These are phyloP conservation scores for Sebastes vulpes DNA, from an alignment of 2,797 vertebrate genomes.

Conservation along the genomic window DNA sequence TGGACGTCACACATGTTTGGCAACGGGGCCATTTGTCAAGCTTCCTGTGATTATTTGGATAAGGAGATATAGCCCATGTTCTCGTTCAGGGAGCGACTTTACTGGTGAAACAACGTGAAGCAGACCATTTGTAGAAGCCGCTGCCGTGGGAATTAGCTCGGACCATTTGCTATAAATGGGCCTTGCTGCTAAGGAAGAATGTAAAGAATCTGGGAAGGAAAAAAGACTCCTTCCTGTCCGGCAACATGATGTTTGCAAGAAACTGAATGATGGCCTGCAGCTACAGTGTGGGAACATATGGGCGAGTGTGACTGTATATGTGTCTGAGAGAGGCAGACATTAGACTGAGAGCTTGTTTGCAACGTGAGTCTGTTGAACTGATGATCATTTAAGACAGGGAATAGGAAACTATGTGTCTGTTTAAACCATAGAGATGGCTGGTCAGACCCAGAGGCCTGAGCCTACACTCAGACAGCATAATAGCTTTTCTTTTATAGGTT, in stretches of 20 bases:
- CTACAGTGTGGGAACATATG: not conserved
- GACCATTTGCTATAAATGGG: conserved; percentile 80
- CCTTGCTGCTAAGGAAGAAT: conserved; percentile 71
- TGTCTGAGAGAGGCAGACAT: not conserved
- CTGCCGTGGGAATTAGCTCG: conserved; percentile 62
- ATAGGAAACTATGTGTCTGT: conserved; percentile 23
- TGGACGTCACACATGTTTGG: conserved; percentile 26
- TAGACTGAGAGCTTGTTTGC: conserved; percentile 14
- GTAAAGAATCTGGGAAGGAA: conserved; percentile 74
- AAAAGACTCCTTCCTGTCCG: conserved; percentile 75
- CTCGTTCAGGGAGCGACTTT: conserved; percentile 22
- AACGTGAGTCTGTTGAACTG: conserved; percentile 13
- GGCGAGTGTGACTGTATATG: not conserved
- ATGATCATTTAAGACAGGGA: conserved; percentile 23
- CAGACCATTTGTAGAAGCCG: conserved; percentile 38
- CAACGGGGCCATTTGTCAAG: conserved; percentile 2
- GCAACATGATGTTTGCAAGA: conserved; percentile 35
- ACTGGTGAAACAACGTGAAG: conserved; percentile 44
- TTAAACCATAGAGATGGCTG: conserved; percentile 13
- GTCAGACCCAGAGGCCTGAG: not conserved
- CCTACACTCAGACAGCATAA: not conserved
- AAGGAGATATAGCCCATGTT: conserved; percentile 23
- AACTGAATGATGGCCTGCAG: conserved; percentile 1
- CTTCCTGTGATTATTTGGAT: conserved; percentile 47
- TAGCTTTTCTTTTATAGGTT: not conserved